A percentile compares a stretch with the other conserved stretches of the same genome.
Conservation (phyloP, 2,797 vertebrate genomes). For the Falco rusticolus region DNA sequence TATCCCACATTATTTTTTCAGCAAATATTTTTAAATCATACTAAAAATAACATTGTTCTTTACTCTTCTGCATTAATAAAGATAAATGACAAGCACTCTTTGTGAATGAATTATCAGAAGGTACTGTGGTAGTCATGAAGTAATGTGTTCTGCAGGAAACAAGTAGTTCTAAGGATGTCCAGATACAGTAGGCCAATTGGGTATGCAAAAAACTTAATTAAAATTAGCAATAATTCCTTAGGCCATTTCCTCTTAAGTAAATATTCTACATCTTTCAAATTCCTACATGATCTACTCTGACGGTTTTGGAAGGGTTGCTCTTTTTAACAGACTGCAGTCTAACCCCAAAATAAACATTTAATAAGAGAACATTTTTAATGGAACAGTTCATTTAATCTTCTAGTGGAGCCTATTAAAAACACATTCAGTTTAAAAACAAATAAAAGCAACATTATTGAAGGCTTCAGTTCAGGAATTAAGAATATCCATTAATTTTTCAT, state of each 20-base stretch:
- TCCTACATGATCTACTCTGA: conserved; percentile 52
- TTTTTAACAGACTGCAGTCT: conserved; percentile 59
- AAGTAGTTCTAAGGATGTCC: neutral
- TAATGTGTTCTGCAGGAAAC: neutral
- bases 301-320: conserved; percentile 44
- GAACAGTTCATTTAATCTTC: neutral
- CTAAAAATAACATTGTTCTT: conserved; percentile 37
- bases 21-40: neutral
- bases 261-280: conserved; percentile 58
- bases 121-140: neutral
- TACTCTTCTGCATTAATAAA: conserved; percentile 53
- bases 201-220: conserved; percentile 49
- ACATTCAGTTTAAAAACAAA: neutral
- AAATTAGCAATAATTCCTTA: conserved; percentile 53
- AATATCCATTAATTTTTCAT: neutral
- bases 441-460: neutral
- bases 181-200: neutral
- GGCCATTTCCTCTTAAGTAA: conserved; percentile 62
- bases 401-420: conserved; percentile 3
- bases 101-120: conserved; percentile 53
- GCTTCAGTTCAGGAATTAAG: neutral
- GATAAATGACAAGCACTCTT: conserved; percentile 34
- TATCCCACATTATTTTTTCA: neutral
- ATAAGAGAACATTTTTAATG: conserved; percentile 41
- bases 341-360: conserved; percentile 40